A percentile compares a stretch with the other conserved stretches of the same genome.
Evolutionary conservation across 2,113 vertebrate species (phyloP).

Genomic region (Bagarius yarrelli): DNA sequence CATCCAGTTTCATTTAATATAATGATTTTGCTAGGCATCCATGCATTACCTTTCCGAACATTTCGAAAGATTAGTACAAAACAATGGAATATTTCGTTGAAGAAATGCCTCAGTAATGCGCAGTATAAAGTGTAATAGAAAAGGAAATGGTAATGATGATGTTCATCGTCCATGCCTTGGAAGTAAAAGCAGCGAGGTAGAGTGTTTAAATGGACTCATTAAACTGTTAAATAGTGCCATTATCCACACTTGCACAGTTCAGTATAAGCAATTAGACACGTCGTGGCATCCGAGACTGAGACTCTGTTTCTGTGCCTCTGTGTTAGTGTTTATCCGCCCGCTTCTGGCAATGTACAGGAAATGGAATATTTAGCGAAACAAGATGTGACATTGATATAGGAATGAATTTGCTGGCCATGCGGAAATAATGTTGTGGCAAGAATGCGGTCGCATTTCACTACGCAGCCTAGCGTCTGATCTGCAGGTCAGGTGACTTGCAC

Average conservation of each 20-base stretch:
- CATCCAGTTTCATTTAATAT: not conserved
- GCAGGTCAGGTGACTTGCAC: constrained; percentile 3
- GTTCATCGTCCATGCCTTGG: not conserved
- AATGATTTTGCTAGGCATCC: not conserved
- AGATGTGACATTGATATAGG: not conserved
- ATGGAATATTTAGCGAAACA: not conserved
- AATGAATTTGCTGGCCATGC: not conserved
- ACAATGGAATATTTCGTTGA: not conserved
- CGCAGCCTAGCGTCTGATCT: not conserved
- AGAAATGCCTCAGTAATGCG: not conserved
- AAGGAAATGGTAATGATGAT: not conserved
- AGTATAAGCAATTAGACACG: not conserved
- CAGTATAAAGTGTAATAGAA: not conserved
- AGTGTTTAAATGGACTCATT: constrained; percentile 7
- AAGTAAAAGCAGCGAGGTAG: not conserved
- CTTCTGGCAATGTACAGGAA: not conserved
- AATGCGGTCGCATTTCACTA: not conserved
- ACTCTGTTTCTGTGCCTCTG: no score
- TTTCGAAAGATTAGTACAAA: not conserved
- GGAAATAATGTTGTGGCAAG: not conserved
- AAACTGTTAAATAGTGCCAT: constrained; percentile 11
- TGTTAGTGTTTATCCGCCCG: no score
- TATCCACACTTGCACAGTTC: not conserved
- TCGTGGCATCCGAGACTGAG: not conserved
- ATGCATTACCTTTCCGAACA: not conserved